Base-by-base conservation (phyloP, 2,888 invertebrate genomes). In the Ormyrus nitidulus region DNA sequence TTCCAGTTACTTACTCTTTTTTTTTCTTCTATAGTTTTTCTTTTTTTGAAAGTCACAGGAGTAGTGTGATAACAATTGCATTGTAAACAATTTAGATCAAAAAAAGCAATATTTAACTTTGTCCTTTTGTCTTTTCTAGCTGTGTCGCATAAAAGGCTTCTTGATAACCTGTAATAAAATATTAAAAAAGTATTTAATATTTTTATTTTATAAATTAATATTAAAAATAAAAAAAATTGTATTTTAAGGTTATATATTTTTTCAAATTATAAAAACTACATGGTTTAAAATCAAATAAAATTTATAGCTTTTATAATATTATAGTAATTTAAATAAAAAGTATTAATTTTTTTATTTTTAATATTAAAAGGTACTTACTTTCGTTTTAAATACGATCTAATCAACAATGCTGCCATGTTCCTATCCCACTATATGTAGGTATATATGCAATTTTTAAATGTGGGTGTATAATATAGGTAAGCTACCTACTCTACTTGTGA, bases 11-110 rank as follows among this genome's bases (percentile, higher is more conserved):
- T 84, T 79, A 81, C 77, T 10, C 19, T 13, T 46, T 54, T 46
- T 69, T 8, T 81, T 90, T 94, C 94, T 84, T 94, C 94, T 0
- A 91, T 91, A 51, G 93, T 92, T 91, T 92, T 94, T 83, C 94
- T 91, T 84, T 94, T 93, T 86, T 94, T 95, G 58, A 87, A 91
- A 80, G 88, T 89, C 5, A 89, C 81, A 53, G 83, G 89, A 84
- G 86, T 92, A 87, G 86, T 87, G 83, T 91, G 91, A 81, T 89
- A 88, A 79, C 75, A 82, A 59, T 11, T 71, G 70, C 71, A 79
- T 74, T 70, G 70, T 53, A 75, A 72, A 11, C 49, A 66, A 7
- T 58, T 13, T 44, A 68, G 3, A n/a, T 78, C 68, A 6, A 49
- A 13, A 53, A 69, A 69, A 11, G 66, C 56, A 13, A 74, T 72